A percentile compares a stretch with the other conserved stretches of the same genome.
These are phyloP conservation scores for Semnornis frantzii DNA, from an alignment of 2,113 vertebrate species.

Conservation along the genomic window DNA sequence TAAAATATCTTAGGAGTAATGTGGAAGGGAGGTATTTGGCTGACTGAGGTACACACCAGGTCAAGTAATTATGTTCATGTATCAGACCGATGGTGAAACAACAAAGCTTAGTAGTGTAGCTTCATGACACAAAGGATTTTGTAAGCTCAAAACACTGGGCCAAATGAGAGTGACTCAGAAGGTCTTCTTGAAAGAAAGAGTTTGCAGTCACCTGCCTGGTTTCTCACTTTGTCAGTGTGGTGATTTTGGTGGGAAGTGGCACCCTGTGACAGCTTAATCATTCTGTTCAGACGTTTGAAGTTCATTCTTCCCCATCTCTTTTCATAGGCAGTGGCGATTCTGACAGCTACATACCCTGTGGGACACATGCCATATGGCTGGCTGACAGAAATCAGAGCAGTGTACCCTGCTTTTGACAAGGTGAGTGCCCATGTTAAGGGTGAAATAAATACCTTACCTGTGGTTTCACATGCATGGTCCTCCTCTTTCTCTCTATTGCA, in stretches of 20 bases:
- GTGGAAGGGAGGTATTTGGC: neutral
- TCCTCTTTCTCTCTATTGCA: neutral
- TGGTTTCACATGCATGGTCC: neutral
- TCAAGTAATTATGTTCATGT: neutral
- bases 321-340: conserved; percentile 91
- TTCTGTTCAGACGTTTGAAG: neutral
- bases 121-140: neutral
- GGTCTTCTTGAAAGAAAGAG: neutral
- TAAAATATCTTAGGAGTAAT: neutral
- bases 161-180: neutral
- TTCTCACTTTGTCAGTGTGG: neutral
- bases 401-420: conserved; percentile 98
- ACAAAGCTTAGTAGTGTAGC: neutral
- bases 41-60: neutral
- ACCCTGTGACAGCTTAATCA: neutral
- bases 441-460: neutral
- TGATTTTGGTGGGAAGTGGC: neutral
- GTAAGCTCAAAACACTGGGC: neutral
- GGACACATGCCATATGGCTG: conserved; percentile 99
- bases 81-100: neutral
- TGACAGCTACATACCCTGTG: conserved; percentile 97
- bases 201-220: neutral
- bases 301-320: conserved; percentile 12
- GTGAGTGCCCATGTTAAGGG: conserved; percentile 66
- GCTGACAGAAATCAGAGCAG: conserved; percentile 94